These are phyloP conservation scores for Physocephala rufipes DNA, from an alignment of 2,888 invertebrate genomes.

Conservation along the genomic window DNA sequence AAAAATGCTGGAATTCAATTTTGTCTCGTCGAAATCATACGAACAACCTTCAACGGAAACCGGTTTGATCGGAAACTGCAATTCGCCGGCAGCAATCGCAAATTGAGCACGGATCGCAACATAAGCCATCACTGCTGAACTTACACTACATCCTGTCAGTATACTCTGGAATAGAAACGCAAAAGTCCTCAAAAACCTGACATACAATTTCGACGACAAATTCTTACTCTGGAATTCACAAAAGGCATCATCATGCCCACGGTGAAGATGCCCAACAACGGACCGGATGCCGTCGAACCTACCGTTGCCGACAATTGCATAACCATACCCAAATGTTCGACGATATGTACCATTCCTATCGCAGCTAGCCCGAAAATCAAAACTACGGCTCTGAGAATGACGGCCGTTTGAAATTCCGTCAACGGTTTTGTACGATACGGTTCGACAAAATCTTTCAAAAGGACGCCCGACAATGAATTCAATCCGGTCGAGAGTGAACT, in stretches of 20 bases:
- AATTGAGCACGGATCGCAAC: constrained; percentile 74
- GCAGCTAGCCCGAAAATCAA: constrained; percentile 73
- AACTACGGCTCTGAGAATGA: constrained; percentile 74
- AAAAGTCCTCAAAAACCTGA: too few relatives aligned
- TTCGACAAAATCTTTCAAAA: constrained; percentile 80
- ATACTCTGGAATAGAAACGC: constrained; percentile 71
- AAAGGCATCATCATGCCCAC: constrained; percentile 74
- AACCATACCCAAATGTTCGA: constrained; percentile 78
- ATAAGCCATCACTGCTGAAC: constrained; percentile 73
- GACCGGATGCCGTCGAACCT: constrained; percentile 73
- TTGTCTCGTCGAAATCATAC: constrained; percentile 46
- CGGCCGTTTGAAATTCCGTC: constrained; percentile 68
- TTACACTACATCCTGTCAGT: constrained; percentile 72
- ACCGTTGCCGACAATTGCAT: constrained; percentile 72
- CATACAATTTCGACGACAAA: too few relatives aligned
- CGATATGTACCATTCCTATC: constrained; percentile 72
- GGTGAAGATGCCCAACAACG: constrained; percentile 75
- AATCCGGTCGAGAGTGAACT: constrained; percentile 82
- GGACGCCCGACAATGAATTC: constrained; percentile 81
- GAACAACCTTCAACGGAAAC: constrained; percentile 52
- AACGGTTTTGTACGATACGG: constrained; percentile 71
- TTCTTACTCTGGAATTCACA: constrained; percentile 70
- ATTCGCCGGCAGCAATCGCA: constrained; percentile 71
- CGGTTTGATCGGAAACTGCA: constrained; percentile 58
- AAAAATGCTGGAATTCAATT: constrained; percentile 43